phyloP scores from a whole-genome alignment of 2,113 vertebrate genomes.

The Mus musculus region GRCm39 chr9:78902501-78903000 shows the following conservation, averaged over 20 bases:
- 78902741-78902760: not conserved
- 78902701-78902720: not conserved
- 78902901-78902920: too few relatives aligned
- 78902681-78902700: not conserved
- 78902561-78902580: not conserved
- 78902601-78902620: not conserved
- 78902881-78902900: too few relatives aligned
- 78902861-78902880: not conserved
- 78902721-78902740: not conserved
- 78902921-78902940: too few relatives aligned
- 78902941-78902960: too few relatives aligned
- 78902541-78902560: not conserved
- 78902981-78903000: not conserved
- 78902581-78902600: not conserved
- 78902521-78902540: not conserved
- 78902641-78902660: not conserved
- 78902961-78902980: too few relatives aligned
- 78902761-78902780: not conserved
- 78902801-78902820: not conserved
- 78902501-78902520: not conserved
- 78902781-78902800: not conserved
- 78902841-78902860: not conserved
- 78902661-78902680: not conserved
- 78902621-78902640: not conserved
- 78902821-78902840: conserved; percentile 2